Conservation (phyloP, 2,113 vertebrate genomes). For the Atlantisia rogersi region DNA sequence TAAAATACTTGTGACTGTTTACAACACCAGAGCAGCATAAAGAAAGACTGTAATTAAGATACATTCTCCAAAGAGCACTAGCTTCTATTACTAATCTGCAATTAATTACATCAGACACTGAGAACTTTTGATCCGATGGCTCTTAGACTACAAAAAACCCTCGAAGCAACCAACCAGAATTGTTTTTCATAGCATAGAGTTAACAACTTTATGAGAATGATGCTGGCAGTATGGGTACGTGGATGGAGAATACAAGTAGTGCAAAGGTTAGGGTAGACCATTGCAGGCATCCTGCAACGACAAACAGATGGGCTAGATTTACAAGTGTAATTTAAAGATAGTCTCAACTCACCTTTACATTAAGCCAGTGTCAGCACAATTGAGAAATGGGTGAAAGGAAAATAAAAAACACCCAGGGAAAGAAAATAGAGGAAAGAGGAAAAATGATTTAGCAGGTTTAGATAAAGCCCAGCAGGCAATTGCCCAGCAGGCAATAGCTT, state of each 20-base stretch:
- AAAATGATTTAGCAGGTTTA: neutral
- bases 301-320: neutral
- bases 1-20: neutral
- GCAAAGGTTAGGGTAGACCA: rapidly evolving
- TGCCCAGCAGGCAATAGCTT: neutral
- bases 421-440: neutral
- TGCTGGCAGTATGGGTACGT: neutral
- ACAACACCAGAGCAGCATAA: neutral
- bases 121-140: neutral
- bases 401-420: neutral
- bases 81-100: neutral
- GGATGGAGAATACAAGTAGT: neutral
- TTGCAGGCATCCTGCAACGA: neutral
- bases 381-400: neutral
- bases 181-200: neutral
- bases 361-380: neutral
- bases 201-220: neutral
- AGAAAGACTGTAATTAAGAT: neutral
- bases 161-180: neutral
- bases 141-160: neutral
- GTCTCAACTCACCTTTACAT: neutral
- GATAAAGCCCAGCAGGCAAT: neutral
- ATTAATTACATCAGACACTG: neutral
- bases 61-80: neutral
- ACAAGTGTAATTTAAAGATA: neutral